Percentiles rank a stretch among this genome's conserved stretches.
Evolutionary conservation across 2,888 invertebrate species (phyloP).

Genomic region (Perithous albicinctus): DNA sequence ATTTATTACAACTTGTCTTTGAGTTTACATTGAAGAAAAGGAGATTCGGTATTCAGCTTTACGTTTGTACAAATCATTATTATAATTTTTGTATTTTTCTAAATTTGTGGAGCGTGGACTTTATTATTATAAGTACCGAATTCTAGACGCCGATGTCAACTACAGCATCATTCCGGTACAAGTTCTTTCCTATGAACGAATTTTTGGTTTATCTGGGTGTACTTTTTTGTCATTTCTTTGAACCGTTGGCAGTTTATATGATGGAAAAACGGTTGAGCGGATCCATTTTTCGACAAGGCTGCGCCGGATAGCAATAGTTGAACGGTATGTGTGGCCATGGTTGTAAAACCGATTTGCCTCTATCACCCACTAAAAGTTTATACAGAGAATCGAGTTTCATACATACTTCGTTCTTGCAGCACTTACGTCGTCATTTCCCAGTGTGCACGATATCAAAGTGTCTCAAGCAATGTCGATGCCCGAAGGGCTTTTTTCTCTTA

Average conservation of each 20-base stretch:
- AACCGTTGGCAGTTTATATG: not conserved
- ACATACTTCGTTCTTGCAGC: conserved; percentile 35
- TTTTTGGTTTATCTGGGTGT: not conserved
- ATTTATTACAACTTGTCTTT: not conserved
- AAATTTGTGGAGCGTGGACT: no score
- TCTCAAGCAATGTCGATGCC: conserved; percentile 1
- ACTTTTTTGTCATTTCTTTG: not conserved
- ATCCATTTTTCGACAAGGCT: conserved; percentile 40
- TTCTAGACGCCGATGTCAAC: not conserved
- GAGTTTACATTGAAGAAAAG: no score
- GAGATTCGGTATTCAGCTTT: no score
- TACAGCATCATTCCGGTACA: not conserved
- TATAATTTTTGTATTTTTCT: no score
- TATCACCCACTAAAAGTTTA: conserved; percentile 67
- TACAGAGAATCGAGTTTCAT: conserved; percentile 52
- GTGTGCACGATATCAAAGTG: conserved; percentile 12
- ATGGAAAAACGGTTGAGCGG: not conserved
- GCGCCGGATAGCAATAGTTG: conserved; percentile 63
- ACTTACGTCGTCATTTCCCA: conserved; percentile 1
- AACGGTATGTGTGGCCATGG: conserved; percentile 58
- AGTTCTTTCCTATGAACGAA: not conserved
- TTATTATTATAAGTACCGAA: no score
- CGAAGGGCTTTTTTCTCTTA: conserved; percentile 32
- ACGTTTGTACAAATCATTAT: no score
- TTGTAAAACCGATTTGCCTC: conserved; percentile 64